These are phyloP conservation scores for Gallirallus australis DNA, from an alignment of 2,797 vertebrate genomes.

Conservation along the genomic window DNA sequence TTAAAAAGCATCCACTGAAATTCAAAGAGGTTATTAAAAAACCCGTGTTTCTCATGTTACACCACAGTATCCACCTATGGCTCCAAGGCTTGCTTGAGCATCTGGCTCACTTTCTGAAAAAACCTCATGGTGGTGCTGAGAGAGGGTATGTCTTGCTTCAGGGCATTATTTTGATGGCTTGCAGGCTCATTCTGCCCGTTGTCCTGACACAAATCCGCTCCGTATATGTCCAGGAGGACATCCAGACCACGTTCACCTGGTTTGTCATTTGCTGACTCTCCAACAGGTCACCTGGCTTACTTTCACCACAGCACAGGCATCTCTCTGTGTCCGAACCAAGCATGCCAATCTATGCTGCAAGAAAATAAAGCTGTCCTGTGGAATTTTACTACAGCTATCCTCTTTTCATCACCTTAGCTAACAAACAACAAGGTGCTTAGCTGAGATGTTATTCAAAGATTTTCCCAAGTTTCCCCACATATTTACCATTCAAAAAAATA, in stretches of 20 bases:
- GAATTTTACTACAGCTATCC: background rate
- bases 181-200: background rate
- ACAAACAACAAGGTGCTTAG: background rate
- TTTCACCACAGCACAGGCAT: background rate
- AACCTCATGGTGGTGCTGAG: background rate
- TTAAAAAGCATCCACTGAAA: background rate
- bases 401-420: background rate
- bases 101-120: background rate
- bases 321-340: background rate
- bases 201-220: background rate
- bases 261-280: background rate
- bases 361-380: background rate
- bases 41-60: background rate
- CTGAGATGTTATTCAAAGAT: background rate
- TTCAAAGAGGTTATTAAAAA: background rate
- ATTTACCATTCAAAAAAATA: background rate
- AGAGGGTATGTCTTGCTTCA: background rate
- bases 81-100: background rate
- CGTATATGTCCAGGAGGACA: background rate
- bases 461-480: background rate
- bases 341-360: rapidly evolving
- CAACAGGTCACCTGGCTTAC: background rate
- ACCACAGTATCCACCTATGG: background rate
- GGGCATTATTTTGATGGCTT: background rate
- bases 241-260: background rate